Percentiles rank a stretch among this genome's conserved stretches.
Evolutionary conservation across 2,888 invertebrate genomes (phyloP).

Genomic region (Anarsia innoxiella): DNA sequence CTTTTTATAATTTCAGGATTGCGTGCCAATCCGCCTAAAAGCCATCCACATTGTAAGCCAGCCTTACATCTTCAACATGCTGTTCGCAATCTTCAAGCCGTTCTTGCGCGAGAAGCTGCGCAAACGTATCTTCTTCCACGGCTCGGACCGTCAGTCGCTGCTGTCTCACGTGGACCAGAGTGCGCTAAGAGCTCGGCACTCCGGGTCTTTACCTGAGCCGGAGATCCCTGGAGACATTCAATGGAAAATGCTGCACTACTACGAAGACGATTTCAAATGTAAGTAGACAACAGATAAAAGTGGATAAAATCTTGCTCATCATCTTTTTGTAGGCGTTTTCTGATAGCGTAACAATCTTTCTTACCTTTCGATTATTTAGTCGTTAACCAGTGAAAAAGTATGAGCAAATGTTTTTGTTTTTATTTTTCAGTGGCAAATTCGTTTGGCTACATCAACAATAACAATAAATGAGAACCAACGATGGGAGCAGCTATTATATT

Average conservation of each 20-base stretch:
- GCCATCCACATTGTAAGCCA: conserved; percentile 93
- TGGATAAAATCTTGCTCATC: no score
- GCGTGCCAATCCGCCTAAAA: conserved; percentile 87
- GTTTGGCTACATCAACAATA: conserved; percentile 68
- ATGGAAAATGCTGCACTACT: conserved; percentile 79
- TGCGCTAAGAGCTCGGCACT: conserved; percentile 77
- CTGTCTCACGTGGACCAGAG: conserved; percentile 74
- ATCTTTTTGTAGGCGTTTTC: no score
- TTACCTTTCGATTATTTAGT: no score
- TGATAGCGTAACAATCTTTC: no score
- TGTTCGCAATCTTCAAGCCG: conserved; percentile 90
- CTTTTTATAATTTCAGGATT: conserved; percentile 76
- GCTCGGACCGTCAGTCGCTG: conserved; percentile 77
- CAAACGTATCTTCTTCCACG: conserved; percentile 85
- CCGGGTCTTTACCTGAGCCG: conserved; percentile 79
- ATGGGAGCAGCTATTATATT: no score
- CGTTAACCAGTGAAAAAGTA: no score
- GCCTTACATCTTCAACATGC: conserved; percentile 89
- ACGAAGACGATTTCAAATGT: conserved; percentile 82
- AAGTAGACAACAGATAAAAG: no score
- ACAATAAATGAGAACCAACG: conserved; percentile 28
- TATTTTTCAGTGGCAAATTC: conserved; percentile 73
- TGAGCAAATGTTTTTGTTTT: conserved; percentile 15
- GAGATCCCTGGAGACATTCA: conserved; percentile 77
- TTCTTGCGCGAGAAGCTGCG: conserved; percentile 89